Conservation (phyloP, 2,888 invertebrate species). For the Philonicus albiceps region DNA sequence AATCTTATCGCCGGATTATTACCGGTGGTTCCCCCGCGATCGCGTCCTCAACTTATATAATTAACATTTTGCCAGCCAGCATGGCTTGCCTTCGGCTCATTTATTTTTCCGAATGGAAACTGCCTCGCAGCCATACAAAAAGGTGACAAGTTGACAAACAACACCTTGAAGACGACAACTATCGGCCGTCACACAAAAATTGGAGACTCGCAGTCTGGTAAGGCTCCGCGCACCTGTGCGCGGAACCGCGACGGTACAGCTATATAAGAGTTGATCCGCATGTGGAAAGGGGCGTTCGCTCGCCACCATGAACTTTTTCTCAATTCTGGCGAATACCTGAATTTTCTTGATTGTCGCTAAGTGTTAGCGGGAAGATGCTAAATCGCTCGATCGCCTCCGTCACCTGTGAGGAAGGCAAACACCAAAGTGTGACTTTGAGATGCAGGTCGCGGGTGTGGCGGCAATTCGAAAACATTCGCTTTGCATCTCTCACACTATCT, state of each 20-base stretch:
- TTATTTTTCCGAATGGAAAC: background rate
- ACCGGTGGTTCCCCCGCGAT: background rate
- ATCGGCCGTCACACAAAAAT: conserved; percentile 38
- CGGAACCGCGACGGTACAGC: background rate
- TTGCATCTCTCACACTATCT: background rate
- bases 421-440: conserved; percentile 34
- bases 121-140: conserved; percentile 12
- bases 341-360: conserved; percentile 12
- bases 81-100: background rate
- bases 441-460: background rate
- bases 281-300: background rate
- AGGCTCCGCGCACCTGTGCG: conserved; percentile 13
- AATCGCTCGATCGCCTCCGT: conserved; percentile 23
- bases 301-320: conserved; percentile 6
- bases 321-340: background rate
- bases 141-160: conserved; percentile 25
- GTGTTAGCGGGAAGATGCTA: conserved; percentile 28
- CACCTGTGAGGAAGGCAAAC: conserved; percentile 18
- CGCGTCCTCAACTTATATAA: background rate
- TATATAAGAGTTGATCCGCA: background rate
- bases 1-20: conserved; percentile 27
- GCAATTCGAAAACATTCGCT: background rate
- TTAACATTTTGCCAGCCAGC: conserved; percentile 21
- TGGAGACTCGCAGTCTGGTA: conserved; percentile 41
- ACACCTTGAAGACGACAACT: conserved; percentile 31